These are phyloP conservation scores for Campaea margaritaria DNA, from an alignment of 2,888 invertebrate genomes.

Conservation along the genomic window DNA sequence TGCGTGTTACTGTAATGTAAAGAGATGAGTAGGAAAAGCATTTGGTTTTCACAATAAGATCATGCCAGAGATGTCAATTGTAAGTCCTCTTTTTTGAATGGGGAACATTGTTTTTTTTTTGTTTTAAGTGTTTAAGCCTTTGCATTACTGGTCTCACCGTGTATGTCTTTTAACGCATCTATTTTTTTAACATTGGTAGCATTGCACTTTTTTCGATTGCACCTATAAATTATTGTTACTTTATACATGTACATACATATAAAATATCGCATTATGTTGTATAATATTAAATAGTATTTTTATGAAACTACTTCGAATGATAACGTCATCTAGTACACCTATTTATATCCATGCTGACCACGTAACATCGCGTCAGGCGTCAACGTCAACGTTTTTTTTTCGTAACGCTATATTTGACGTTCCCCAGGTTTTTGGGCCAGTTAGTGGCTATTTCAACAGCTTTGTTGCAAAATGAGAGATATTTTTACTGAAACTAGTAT, in stretches of 20 bases:
- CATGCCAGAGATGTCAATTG: background rate
- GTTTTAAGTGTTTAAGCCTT: too few species aligned
- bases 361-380: background rate
- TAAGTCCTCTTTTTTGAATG: too few species aligned
- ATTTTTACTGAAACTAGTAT: background rate
- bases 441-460: background rate
- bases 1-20: background rate
- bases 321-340: background rate
- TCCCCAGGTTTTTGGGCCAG: background rate
- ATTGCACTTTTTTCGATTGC: too few species aligned
- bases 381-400: background rate
- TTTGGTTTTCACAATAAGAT: background rate
- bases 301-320: background rate
- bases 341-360: background rate
- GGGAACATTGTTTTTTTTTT: too few species aligned
- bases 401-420: background rate
- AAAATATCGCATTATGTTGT: too few species aligned
- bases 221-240: too few species aligned
- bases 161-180: too few species aligned
- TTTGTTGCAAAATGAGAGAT: background rate
- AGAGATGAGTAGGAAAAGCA: background rate
- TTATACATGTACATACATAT: too few species aligned
- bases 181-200: too few species aligned
- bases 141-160: too few species aligned
- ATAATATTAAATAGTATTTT: background rate